Percentiles rank a stretch among this genome's conserved stretches.
phyloP scores from a whole-genome alignment of 2,113 vertebrate species.

The Aegotheles bennettii region DNA sequence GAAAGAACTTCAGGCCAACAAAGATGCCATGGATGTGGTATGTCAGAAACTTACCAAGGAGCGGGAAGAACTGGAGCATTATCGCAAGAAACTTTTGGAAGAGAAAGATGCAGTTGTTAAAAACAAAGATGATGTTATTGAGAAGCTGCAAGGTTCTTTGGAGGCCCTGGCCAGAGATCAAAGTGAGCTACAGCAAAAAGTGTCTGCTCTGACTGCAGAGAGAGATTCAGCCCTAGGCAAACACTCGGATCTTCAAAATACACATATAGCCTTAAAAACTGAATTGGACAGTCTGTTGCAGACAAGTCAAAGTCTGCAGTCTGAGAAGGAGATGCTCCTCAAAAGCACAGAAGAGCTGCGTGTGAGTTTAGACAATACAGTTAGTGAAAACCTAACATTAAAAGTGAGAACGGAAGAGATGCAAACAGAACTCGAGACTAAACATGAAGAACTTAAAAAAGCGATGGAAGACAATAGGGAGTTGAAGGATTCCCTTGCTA shows the following conservation, averaged over 20 bases:
- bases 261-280: constrained; percentile 61
- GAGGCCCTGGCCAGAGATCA: constrained; percentile 74
- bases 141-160: constrained; percentile 74
- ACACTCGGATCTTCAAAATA: constrained; percentile 71
- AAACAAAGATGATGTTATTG: constrained; percentile 75
- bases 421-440: constrained; percentile 57
- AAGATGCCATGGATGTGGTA: constrained; percentile 34
- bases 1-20: constrained; percentile 71
- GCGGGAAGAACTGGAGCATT: constrained; percentile 58
- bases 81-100: constrained; percentile 69
- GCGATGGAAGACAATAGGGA: constrained; percentile 66
- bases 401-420: constrained; percentile 59
- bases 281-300: constrained; percentile 74
- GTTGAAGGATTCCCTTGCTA: constrained; percentile 74
- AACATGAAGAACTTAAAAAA: constrained; percentile 68
- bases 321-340: constrained; percentile 69
- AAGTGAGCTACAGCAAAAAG: constrained; percentile 69
- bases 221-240: constrained; percentile 72
- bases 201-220: constrained; percentile 72
- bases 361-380: constrained; percentile 45
- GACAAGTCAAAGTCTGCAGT: constrained; percentile 68
- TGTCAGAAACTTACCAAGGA: constrained; percentile 67
- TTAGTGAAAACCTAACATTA: constrained; percentile 69
- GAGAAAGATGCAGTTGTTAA: constrained; percentile 76
- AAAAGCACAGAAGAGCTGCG: constrained; percentile 66